Percentiles rank a stretch among this genome's conserved stretches.
phyloP scores from a whole-genome alignment of 1,140 invertebrate genomes.

The Coptotermes formosanus region DNA sequence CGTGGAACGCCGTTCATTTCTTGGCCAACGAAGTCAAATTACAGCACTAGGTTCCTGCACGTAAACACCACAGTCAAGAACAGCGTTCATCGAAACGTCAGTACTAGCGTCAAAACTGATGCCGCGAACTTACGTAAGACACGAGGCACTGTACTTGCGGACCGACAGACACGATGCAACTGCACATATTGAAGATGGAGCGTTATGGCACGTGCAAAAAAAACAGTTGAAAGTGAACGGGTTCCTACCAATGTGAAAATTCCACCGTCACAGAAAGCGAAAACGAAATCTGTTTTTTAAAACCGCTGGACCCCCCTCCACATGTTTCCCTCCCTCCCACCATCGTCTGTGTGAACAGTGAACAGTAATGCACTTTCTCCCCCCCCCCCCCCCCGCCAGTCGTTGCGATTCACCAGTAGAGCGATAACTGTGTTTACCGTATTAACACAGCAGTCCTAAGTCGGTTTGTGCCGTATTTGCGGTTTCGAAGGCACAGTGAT shows the following conservation, averaged over 20 bases:
- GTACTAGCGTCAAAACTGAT: not conserved
- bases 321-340: not conserved
- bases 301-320: not conserved
- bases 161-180: not conserved
- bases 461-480: no score
- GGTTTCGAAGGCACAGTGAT: no score
- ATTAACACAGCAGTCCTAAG: not conserved
- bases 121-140: not conserved
- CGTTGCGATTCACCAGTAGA: not conserved
- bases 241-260: not conserved
- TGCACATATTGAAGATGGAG: no score
- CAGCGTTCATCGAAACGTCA: not conserved
- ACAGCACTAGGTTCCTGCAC: no score
- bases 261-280: not conserved
- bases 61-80: not conserved
- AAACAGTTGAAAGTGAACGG: not conserved
- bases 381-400: not conserved
- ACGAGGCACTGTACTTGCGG: not conserved
- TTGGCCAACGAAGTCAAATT: no score
- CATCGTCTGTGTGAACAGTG: no score
- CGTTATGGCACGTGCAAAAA: not conserved
- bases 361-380: not conserved
- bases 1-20: no score
- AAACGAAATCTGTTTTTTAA: constrained; percentile 6
- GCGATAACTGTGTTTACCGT: not conserved